These are phyloP conservation scores for Limnodromus scolopaceus DNA, from an alignment of 2,797 vertebrate genomes.

Conservation along the genomic window DNA sequence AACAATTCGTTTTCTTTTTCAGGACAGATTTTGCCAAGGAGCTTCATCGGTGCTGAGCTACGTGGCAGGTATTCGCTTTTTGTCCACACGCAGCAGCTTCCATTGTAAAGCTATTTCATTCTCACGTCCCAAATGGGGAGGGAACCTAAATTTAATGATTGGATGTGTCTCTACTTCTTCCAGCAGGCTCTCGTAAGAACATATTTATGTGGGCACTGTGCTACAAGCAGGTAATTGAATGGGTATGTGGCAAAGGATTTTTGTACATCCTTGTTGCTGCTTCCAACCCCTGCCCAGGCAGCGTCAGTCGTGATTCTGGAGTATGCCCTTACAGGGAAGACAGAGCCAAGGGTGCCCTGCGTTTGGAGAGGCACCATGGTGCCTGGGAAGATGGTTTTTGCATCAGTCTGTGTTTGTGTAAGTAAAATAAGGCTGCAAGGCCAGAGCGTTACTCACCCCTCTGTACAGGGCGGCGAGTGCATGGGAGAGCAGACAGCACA, in stretches of 20 bases:
- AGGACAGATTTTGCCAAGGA: background rate
- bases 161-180: background rate
- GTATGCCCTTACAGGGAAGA: too few relatives aligned
- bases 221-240: background rate
- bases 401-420: background rate
- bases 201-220: background rate
- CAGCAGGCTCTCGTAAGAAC: background rate
- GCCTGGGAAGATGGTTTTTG: too few relatives aligned
- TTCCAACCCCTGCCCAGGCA: background rate
- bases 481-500: background rate
- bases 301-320: background rate
- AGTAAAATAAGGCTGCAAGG: background rate
- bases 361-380: too few relatives aligned
- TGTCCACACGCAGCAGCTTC: accelerated
- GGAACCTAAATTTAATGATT: background rate
- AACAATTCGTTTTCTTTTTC: background rate
- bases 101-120: background rate
- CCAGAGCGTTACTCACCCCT: background rate
- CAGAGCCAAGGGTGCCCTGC: too few relatives aligned
- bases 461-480: background rate
- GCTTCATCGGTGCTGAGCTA: background rate
- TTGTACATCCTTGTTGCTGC: accelerated
- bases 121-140: background rate
- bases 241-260: background rate
- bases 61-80: background rate